Evolutionary conservation across 2,888 invertebrate species (phyloP), one percentile per base, ranked within the genome.

Genomic region (Platerodrilus igneus): DNA sequence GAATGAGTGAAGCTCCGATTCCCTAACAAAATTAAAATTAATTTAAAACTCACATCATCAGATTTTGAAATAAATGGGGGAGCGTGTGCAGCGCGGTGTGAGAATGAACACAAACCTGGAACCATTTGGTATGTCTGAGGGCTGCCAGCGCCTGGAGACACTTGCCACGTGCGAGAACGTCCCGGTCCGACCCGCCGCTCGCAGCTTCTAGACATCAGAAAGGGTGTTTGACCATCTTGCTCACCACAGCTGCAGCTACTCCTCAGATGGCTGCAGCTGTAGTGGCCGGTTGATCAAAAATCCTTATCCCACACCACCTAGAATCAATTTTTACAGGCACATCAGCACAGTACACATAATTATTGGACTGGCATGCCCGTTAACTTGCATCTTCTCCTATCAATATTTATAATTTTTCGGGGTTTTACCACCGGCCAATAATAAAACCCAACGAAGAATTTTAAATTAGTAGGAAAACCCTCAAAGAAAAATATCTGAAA

Each of bases 91-190:
- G 55, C 58, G 57, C 58, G 63, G 61, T 62, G 63, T 64, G 64
- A 64, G 63, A 64, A 69, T 70, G 63, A 62, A 73, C 74, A 75
- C 73, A 82, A 79, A 94, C 94, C 92, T 97, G 96, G 87, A 97
- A 99, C 96, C 97, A 99, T 83, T 99, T 99, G 80, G 96, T 93
- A 85, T 95, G 96, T 79, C 99, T 91, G 76, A 99, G 87, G 77
- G 93, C 92, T 78, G 97, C 96, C 79, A 99, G 87, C 79, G 97
- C 96, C 83, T 94, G 88, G 80, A 99, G 88, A 85, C 97, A 97
- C 80, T 94, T 94, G 80, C 92, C 90, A 80, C 92, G 91, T 83
- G 94, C 91, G 78, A 97, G 87, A 73, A 92, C 86, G 78, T 95
- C 95, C 77, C 82, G 79, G 74, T 83, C 77, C 69, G 74, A 73